Evolutionary conservation across 2,113 vertebrate species (phyloP).

Genomic region (Carassius carassius): DNA sequence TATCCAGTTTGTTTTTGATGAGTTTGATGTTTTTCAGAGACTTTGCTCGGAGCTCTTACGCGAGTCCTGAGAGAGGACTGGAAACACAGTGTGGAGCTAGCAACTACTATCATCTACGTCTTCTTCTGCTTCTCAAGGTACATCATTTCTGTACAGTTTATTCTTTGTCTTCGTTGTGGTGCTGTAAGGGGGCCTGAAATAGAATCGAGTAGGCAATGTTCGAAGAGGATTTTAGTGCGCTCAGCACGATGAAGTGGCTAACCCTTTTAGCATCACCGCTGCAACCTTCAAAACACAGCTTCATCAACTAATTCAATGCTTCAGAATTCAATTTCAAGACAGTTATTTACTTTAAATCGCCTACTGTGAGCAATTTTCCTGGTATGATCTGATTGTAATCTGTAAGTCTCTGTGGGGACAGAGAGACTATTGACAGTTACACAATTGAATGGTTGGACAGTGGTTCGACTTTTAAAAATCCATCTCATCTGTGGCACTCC

Average conservation of each 20-base stretch:
- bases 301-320: neutral
- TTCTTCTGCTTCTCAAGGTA: slow-evolving; percentile 97
- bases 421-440: neutral
- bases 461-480: neutral
- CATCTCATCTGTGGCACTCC: neutral
- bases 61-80: slow-evolving; percentile 91
- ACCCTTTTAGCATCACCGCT: neutral
- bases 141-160: neutral
- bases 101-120: slow-evolving; percentile 90
- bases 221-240: neutral
- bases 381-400: neutral
- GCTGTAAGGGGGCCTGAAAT: neutral
- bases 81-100: slow-evolving; percentile 91
- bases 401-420: neutral
- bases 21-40: slow-evolving; percentile 43
- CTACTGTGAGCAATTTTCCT: neutral
- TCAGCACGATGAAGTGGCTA: neutral
- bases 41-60: slow-evolving; percentile 85
- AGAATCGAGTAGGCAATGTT: neutral
- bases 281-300: neutral
- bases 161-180: neutral
- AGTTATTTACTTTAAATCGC: too few relatives aligned
- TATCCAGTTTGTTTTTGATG: slow-evolving; percentile 1
- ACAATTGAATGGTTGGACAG: neutral
- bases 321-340: neutral